A percentile compares a stretch with the other conserved stretches of the same genome.
Evolutionary conservation across 2,888 invertebrate genomes (phyloP).

Genomic region (Cynaeus angustus): DNA sequence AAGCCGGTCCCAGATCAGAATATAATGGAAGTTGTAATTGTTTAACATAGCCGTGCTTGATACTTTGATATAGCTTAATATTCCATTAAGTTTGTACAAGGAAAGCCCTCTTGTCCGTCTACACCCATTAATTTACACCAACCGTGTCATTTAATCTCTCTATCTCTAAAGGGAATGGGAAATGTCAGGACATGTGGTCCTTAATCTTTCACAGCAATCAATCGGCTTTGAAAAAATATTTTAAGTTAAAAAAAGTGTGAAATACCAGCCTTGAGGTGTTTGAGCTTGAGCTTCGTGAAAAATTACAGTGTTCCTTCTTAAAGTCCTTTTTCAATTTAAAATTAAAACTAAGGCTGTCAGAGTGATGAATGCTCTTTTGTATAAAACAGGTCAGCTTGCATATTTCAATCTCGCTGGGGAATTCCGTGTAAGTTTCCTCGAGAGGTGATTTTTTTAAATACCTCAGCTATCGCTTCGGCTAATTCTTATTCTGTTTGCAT

Average conservation of each 20-base stretch:
- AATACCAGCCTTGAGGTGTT: slow-evolving; percentile 35
- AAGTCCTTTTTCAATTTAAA: slow-evolving; percentile 48
- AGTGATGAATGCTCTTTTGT: slow-evolving; percentile 50
- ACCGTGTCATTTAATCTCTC: slow-evolving; percentile 51
- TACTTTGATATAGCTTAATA: slow-evolving; percentile 53
- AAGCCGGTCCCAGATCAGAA: slow-evolving; percentile 53
- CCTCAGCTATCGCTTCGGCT: slow-evolving; percentile 35
- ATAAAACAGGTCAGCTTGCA: slow-evolving; percentile 51
- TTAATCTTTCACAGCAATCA: slow-evolving; percentile 46
- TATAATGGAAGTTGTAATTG: slow-evolving; percentile 56
- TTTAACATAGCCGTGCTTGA: slow-evolving; percentile 52
- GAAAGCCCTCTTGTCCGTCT: slow-evolving; percentile 52
- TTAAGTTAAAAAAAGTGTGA: slow-evolving; percentile 28
- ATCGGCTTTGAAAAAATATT: slow-evolving; percentile 39
- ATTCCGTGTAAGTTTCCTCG: slow-evolving; percentile 34
- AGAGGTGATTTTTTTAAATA: slow-evolving; percentile 44
- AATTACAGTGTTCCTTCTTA: slow-evolving; percentile 40
- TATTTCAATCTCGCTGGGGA: slow-evolving; percentile 49
- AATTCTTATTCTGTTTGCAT: slow-evolving; percentile 51
- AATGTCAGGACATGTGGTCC: slow-evolving; percentile 31
- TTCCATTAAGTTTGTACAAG: slow-evolving; percentile 52
- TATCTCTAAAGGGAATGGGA: slow-evolving; percentile 44
- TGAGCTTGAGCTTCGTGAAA: slow-evolving; percentile 28
- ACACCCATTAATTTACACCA: slow-evolving; percentile 51
- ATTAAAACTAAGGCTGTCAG: slow-evolving; percentile 51